phyloP scores from a whole-genome alignment of 53 echinoderm and acorn worm genomes.

The Astropecten irregularis region DNA sequence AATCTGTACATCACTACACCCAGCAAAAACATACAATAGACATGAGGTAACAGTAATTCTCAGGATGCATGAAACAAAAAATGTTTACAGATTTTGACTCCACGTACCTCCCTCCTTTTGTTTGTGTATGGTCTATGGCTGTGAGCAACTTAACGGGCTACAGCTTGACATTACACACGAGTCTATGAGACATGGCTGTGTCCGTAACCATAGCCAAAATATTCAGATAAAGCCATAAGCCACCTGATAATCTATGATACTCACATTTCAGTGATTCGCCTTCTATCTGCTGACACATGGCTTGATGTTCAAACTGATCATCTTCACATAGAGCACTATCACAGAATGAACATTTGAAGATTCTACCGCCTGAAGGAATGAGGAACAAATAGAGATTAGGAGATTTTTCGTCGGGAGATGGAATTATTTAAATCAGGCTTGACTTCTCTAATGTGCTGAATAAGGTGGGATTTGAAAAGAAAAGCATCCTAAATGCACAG shows the following conservation, averaged over 20 bases:
- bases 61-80: too few species aligned
- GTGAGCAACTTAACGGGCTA: too few species aligned
- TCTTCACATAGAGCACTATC: slow-evolving; percentile 85
- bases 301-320: slow-evolving; percentile 99
- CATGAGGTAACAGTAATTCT: too few species aligned
- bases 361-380: slow-evolving; percentile 71
- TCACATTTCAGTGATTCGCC: slow-evolving; percentile 88
- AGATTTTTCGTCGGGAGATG: not conserved
- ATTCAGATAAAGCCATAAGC: not conserved
- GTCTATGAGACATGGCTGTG: too few species aligned
- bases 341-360: slow-evolving; percentile 93
- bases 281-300: slow-evolving; percentile 87
- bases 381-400: not conserved
- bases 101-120: too few species aligned
- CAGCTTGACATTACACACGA: too few species aligned
- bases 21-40: too few species aligned
- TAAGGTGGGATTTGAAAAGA: too few species aligned
- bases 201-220: not conserved
- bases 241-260: too few species aligned
- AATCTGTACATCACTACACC: not conserved
- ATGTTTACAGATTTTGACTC: too few species aligned
- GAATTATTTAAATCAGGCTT: not conserved
- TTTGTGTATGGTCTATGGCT: not conserved
- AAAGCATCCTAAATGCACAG: too few species aligned
- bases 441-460: too few species aligned